These are phyloP conservation scores for Nanorana parkeri DNA, from an alignment of 2,113 vertebrate genomes.

Conservation along the genomic window DNA sequence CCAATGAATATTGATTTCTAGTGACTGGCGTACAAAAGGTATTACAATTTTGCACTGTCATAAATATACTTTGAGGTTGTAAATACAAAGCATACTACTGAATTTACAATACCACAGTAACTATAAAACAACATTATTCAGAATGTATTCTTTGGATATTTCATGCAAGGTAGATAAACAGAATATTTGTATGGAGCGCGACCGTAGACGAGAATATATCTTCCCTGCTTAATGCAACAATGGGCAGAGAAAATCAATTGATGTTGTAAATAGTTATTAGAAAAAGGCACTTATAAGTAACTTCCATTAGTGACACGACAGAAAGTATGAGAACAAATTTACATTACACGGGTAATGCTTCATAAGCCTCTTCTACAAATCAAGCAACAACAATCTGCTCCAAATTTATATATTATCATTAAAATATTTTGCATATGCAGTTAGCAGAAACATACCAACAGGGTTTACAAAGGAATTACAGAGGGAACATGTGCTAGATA, in stretches of 20 bases:
- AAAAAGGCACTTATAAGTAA: conserved; percentile 68
- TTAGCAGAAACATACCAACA: not conserved
- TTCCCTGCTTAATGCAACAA: conserved; percentile 64
- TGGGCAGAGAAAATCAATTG: conserved; percentile 66
- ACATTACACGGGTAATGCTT: conserved; percentile 47
- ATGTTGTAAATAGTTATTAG: conserved; percentile 70
- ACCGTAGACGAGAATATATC: conserved; percentile 51
- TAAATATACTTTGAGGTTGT: conserved; percentile 58
- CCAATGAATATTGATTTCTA: conserved; percentile 59
- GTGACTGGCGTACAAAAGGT: conserved; percentile 56
- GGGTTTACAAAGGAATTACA: conserved; percentile 38
- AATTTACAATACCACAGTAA: conserved; percentile 58
- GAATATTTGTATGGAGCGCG: conserved; percentile 57
- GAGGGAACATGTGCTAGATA: not conserved
- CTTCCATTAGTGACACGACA: conserved; percentile 64
- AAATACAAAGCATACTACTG: conserved; percentile 54
- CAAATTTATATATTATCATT: conserved; percentile 59
- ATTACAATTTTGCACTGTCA: conserved; percentile 58
- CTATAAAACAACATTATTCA: conserved; percentile 58
- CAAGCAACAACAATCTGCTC: conserved; percentile 37
- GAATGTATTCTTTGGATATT: conserved; percentile 56
- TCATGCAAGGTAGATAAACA: conserved; percentile 55
- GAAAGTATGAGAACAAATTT: conserved; percentile 65
- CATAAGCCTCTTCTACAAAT: conserved; percentile 61
- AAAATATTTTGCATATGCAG: conserved; percentile 48